A percentile compares a stretch with the other conserved stretches of the same genome.
Conservation (phyloP, 2,888 invertebrate genomes). For the Autographa pulchrina region DNA sequence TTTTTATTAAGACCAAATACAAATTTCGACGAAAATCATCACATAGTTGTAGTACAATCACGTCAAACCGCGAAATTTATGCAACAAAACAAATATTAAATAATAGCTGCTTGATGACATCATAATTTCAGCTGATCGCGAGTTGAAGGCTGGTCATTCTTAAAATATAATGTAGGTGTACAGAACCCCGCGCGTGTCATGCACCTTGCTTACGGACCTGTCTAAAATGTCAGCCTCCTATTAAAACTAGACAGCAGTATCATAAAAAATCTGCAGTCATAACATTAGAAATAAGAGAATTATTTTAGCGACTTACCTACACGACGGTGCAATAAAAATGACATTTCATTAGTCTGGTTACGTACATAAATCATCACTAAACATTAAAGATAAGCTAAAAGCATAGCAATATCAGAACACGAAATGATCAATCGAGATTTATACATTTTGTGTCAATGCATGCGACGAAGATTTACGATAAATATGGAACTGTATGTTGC, state of each 20-base stretch:
- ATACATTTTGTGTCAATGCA: constrained; percentile 56
- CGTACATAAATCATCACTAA: constrained; percentile 66
- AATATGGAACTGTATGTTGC: constrained; percentile 72
- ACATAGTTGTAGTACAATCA: constrained; percentile 42
- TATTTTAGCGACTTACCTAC: constrained; percentile 49
- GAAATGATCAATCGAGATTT: constrained; percentile 63
- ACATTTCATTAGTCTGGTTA: constrained; percentile 61
- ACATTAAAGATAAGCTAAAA: constrained; percentile 69
- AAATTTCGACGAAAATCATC: constrained; percentile 33
- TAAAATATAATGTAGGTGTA: constrained; percentile 71
- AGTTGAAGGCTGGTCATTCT: constrained; percentile 85
- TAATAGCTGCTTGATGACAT: constrained; percentile 76
- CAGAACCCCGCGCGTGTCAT: constrained; percentile 58
- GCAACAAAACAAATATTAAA: constrained; percentile 74
- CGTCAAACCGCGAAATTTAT: constrained; percentile 50
- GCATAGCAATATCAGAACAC: constrained; percentile 63
- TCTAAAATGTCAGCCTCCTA: constrained; percentile 58
- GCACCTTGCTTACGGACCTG: constrained; percentile 54
- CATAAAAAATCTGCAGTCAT: constrained; percentile 51
- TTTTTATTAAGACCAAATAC: constrained; percentile 29
- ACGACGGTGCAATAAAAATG: constrained; percentile 68
- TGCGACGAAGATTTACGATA: constrained; percentile 62
- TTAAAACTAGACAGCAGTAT: constrained; percentile 41
- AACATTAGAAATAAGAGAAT: constrained; percentile 50
- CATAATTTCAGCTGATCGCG: constrained; percentile 82